Evolutionary conservation across 2,888 invertebrate species (phyloP).

Genomic region (Tortricodes alternella): DNA sequence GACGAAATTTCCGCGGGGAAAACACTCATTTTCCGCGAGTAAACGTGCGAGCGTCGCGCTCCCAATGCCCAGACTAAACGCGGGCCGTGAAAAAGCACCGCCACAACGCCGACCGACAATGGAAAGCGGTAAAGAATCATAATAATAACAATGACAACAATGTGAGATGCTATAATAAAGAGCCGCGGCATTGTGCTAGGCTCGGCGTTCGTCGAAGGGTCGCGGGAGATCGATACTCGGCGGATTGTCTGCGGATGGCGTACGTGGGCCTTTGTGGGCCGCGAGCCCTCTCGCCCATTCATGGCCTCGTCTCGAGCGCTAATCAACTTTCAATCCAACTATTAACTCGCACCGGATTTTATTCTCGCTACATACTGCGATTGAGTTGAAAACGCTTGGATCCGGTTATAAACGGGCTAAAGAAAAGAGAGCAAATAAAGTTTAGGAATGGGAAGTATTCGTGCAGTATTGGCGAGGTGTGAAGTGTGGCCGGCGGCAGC

Average conservation of each 20-base stretch:
- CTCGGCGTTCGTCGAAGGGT: slow-evolving; percentile 79
- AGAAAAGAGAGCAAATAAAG: slow-evolving; percentile 12
- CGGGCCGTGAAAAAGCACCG: slow-evolving; percentile 82
- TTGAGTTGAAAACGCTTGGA: background rate
- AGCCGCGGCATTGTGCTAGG: slow-evolving; percentile 80
- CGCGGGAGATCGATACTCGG: slow-evolving; percentile 79
- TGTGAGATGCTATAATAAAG: slow-evolving; percentile 84
- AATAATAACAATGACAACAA: slow-evolving; percentile 84
- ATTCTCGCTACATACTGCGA: background rate
- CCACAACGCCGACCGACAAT: slow-evolving; percentile 82
- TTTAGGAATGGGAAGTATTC: background rate
- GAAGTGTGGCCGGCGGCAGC: slow-evolving; percentile 49
- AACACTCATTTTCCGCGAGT: slow-evolving; percentile 77
- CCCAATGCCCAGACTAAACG: slow-evolving; percentile 82
- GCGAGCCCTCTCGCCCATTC: slow-evolving; percentile 58
- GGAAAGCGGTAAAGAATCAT: slow-evolving; percentile 84
- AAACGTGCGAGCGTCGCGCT: slow-evolving; percentile 81
- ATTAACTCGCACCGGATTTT: slow-evolving; percentile 25
- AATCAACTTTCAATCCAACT: slow-evolving; percentile 59
- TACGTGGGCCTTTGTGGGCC: slow-evolving; percentile 72
- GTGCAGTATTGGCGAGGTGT: slow-evolving; percentile 59
- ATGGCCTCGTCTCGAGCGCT: slow-evolving; percentile 54
- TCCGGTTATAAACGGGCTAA: background rate
- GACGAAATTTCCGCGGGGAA: slow-evolving; percentile 72
- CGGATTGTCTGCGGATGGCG: slow-evolving; percentile 77